Base-by-base conservation (phyloP, 2,888 invertebrate species). In the Stratiomys singularior region DNA sequence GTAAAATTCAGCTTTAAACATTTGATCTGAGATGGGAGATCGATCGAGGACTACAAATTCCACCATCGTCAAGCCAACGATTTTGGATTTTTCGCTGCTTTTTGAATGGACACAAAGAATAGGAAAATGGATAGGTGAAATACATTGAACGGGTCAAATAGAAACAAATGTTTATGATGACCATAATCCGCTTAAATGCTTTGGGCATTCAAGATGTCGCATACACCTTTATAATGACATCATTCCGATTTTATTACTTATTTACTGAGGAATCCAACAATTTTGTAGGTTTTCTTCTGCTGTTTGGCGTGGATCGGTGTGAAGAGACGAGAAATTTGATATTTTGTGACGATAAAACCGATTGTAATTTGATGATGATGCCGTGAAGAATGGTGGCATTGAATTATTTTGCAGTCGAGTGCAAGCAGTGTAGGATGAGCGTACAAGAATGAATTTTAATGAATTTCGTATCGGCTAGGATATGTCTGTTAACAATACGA, bases 181-280 rank as follows among this genome's bases (percentile, higher is more conserved):
- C 37, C 27, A 60, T 74, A 74, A 60, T 72, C 56, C 58, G 52
- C 58, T 58, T 56, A 56, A 72, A 56, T 21, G 56, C 30, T 72
- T 30, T 71, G 37, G 69, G 69, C 46, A 30, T 25, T 27, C 56
- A 60, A 74, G 44, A 60, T 60, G 27, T 60, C 74, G 44, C 25
- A 44, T 72, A 56, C 74, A 58, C 30, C 21, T 47, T n/a, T 66
- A 46, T 74, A 74, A 74, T 74, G 60, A 74, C 60, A 74, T 60
- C 60, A 60, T 74, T 74, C 37, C 58, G 44, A 58, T 60, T 74
- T 74, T 74, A 74, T 58, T 58, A 27, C 74, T 74, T 72, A 58
- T 58, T 72, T 72, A 72, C 27, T 18, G 37, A 30, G 30, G 56
- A 72, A 18, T 72, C 56, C 46, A 0, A 27, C 56, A 28, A 58